Percentiles rank a stretch among this genome's conserved stretches.
Conservation (phyloP, 1,140 invertebrate genomes). For the Antheraea pernyi region DNA sequence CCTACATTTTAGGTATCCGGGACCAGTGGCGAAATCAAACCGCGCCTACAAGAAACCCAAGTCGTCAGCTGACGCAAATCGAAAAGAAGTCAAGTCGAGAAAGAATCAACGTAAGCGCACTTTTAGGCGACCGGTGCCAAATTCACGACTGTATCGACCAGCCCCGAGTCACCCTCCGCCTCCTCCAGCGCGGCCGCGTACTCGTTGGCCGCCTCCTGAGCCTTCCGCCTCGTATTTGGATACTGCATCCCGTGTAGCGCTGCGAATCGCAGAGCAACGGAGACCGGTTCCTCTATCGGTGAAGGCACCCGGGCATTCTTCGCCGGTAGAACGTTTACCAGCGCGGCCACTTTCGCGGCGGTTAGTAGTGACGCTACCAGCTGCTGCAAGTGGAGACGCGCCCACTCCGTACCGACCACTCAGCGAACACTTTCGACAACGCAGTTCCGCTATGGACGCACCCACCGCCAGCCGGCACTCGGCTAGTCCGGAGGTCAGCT, state of each 20-base stretch:
- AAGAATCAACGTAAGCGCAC: slow-evolving; percentile 24
- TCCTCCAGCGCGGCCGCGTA: slow-evolving; percentile 17
- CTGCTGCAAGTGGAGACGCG: slow-evolving; percentile 14
- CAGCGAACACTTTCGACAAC: slow-evolving; percentile 24
- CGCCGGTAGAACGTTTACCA: slow-evolving; percentile 25
- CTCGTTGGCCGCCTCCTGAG: slow-evolving; percentile 31
- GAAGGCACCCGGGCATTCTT: slow-evolving; percentile 66
- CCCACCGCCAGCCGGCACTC: slow-evolving; percentile 43
- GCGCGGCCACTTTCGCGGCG: slow-evolving; percentile 80
- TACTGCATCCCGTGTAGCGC: slow-evolving; percentile 40
- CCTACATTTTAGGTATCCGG: slow-evolving; percentile 8
- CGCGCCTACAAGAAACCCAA: not conserved
- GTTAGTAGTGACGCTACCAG: slow-evolving; percentile 35
- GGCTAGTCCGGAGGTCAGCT: slow-evolving; percentile 80
- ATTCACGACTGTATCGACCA: slow-evolving; percentile 45
- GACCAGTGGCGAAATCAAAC: slow-evolving; percentile 8
- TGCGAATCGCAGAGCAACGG: slow-evolving; percentile 31
- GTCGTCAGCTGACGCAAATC: slow-evolving; percentile 7
- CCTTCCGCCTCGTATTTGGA: slow-evolving; percentile 25
- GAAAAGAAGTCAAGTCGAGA: slow-evolving; percentile 6
- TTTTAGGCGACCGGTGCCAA: slow-evolving; percentile 38
- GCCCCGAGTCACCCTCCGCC: slow-evolving; percentile 28
- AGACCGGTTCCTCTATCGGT: slow-evolving; percentile 58
- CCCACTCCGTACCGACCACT: slow-evolving; percentile 27
- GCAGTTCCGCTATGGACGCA: slow-evolving; percentile 35